phyloP scores from a whole-genome alignment of 2,797 vertebrate species.

The Oreochromis mossambicus region DNA sequence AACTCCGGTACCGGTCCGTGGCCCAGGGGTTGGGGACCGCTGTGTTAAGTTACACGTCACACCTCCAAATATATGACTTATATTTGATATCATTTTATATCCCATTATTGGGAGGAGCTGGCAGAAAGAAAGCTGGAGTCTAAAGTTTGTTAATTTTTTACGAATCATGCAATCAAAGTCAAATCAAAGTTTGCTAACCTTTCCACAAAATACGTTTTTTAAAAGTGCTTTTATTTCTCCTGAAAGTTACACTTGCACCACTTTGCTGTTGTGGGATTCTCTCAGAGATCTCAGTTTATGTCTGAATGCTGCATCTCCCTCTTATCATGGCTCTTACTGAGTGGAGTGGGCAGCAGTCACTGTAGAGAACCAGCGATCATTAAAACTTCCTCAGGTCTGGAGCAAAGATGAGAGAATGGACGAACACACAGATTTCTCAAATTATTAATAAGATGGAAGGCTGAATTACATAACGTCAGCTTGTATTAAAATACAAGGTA shows the following conservation, averaged over 20 bases:
- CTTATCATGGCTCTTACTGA: neutral
- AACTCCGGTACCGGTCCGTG: fast-evolving
- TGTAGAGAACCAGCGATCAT: neutral
- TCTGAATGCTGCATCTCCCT: neutral
- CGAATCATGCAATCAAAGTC: neutral
- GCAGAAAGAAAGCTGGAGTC: neutral
- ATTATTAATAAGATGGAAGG: neutral
- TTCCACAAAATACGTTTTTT: neutral
- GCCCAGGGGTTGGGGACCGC: fast-evolving
- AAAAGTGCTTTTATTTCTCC: neutral
- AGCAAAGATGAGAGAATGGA: neutral
- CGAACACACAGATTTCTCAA: neutral
- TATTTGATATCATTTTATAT: neutral
- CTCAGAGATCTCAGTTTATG: neutral
- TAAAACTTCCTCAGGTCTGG: neutral
- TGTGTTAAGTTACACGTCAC: neutral
- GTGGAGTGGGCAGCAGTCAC: neutral
- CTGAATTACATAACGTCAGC: neutral
- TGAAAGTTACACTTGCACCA: neutral
- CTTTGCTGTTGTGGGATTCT: neutral
- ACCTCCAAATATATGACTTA: neutral
- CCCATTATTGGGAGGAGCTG: neutral
- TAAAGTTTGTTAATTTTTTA: neutral
- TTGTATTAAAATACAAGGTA: slow-evolving; percentile 1
- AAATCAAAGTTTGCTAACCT: neutral